Conservation (phyloP, 2,113 vertebrate genomes). For the Neodontobutis hainanensis region DNA sequence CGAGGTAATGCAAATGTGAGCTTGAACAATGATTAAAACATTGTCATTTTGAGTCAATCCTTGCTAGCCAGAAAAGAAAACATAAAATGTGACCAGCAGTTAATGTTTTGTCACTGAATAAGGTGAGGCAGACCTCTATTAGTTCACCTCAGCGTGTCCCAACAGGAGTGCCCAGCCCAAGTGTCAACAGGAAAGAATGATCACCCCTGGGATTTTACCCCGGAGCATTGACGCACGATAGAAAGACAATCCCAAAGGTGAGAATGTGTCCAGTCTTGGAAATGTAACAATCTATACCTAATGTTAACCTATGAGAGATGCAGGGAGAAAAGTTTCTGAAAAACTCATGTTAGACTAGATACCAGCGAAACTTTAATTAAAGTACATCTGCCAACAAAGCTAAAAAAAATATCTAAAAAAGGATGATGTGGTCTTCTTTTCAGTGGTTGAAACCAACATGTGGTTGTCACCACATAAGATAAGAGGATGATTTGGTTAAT, state of each 20-base stretch:
- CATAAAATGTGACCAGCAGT: slow-evolving; percentile 18
- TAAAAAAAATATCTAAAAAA: no score
- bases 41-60: slow-evolving; percentile 37
- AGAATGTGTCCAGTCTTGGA: slow-evolving; percentile 30
- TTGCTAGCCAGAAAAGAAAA: slow-evolving; percentile 26
- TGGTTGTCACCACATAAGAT: no score
- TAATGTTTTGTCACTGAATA: slow-evolving; percentile 56
- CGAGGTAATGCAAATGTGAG: not conserved
- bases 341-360: no score
- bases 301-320: not conserved
- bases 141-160: slow-evolving; percentile 65
- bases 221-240: slow-evolving; percentile 18
- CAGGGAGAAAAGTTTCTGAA: no score
- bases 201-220: slow-evolving; percentile 62
- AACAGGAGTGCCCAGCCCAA: slow-evolving; percentile 67
- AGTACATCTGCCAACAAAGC: no score
- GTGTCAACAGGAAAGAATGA: slow-evolving; percentile 60
- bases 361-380: no score
- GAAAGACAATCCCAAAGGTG: slow-evolving; percentile 5
- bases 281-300: slow-evolving; percentile 15
- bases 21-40: slow-evolving; percentile 12
- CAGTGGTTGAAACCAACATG: no score
- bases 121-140: slow-evolving; percentile 44
- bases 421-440: no score
- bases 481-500: no score